phyloP scores from a whole-genome alignment of 2,113 vertebrate genomes.

The Anoura caudifer region DNA sequence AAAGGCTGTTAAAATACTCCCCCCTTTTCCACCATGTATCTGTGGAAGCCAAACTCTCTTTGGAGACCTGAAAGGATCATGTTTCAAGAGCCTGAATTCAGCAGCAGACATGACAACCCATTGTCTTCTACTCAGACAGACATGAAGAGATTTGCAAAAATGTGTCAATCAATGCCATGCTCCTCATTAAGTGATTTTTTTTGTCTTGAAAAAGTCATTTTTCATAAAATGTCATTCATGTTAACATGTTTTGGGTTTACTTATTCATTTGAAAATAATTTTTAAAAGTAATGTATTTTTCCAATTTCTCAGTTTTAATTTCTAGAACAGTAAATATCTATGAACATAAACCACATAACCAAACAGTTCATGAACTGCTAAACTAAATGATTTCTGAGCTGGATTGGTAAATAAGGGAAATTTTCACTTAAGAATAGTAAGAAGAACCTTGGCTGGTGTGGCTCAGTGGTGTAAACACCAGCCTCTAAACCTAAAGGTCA shows the following conservation, averaged over 20 bases:
- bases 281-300: neutral
- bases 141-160: neutral
- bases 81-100: neutral
- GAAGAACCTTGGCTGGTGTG: no score
- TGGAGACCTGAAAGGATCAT: neutral
- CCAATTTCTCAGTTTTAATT: neutral
- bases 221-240: neutral
- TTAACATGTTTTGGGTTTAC: neutral
- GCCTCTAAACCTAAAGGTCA: no score
- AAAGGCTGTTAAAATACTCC: slow-evolving; percentile 4
- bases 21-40: neutral
- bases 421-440: neutral
- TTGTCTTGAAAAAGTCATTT: neutral
- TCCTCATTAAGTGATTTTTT: neutral
- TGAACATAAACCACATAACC: neutral
- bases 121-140: neutral
- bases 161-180: neutral
- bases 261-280: neutral
- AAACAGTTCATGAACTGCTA: neutral
- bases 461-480: no score
- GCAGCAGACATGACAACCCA: neutral
- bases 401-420: neutral
- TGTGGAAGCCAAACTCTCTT: neutral
- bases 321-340: neutral
- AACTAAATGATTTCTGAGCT: neutral